phyloP scores from a whole-genome alignment of 1,140 invertebrate genomes.

The Wasmannia auropunctata region DNA sequence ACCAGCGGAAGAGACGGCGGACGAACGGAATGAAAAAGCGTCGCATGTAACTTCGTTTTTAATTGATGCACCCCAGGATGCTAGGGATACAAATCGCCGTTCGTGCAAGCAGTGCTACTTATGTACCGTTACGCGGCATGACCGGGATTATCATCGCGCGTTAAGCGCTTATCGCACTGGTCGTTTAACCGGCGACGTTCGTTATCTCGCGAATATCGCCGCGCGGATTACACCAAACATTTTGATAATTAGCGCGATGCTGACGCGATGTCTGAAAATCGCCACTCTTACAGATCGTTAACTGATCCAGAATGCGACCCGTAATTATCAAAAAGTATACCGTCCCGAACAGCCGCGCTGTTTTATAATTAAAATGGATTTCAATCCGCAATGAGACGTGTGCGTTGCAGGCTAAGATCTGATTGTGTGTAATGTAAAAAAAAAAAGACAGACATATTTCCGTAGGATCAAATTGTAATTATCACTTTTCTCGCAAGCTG shows the following conservation, averaged over 20 bases:
- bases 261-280: not conserved
- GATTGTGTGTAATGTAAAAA: not conserved
- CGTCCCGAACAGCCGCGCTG: not conserved
- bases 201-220: constrained; percentile 19
- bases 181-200: constrained; percentile 56
- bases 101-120: constrained; percentile 45
- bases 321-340: not conserved
- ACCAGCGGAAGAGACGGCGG: not conserved
- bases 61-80: constrained; percentile 43
- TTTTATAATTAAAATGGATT: not conserved
- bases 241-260: constrained; percentile 34
- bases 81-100: constrained; percentile 46
- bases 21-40: not conserved
- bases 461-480: not conserved
- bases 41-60: constrained; percentile 37
- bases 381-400: not conserved
- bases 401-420: not conserved
- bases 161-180: constrained; percentile 56
- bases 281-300: not conserved
- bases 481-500: not conserved
- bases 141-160: constrained; percentile 45
- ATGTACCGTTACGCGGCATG: constrained; percentile 60
- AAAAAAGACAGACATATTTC: not conserved
- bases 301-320: not conserved
- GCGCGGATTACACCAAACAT: not conserved